Percentiles rank a stretch among this genome's conserved stretches.
Conservation (phyloP, 2,113 vertebrate species). For the Epinephelus moara region DNA sequence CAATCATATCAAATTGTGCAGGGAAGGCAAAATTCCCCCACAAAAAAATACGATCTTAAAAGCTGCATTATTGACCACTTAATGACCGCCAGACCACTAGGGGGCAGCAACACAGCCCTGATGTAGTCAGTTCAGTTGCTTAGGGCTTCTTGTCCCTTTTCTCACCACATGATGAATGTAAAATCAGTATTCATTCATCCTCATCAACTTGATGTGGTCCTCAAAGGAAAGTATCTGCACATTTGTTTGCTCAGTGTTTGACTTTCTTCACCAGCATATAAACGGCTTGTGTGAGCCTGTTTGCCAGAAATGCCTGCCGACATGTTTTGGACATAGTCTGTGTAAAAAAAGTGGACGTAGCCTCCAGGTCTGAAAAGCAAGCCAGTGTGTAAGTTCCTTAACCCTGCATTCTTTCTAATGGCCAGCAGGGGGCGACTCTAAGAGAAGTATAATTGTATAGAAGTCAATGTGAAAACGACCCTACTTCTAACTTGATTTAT, state of each 20-base stretch:
- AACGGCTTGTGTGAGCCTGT: neutral
- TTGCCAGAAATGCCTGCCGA: neutral
- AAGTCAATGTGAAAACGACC: too few species aligned
- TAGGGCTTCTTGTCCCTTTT: neutral
- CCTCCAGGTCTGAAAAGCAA: too few species aligned
- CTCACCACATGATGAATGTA: constrained; percentile 51
- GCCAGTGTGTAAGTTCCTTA: too few species aligned
- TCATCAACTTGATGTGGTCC: neutral
- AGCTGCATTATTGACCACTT: constrained; percentile 16
- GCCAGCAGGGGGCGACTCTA: too few species aligned
- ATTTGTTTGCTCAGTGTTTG: neutral
- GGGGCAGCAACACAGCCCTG: constrained; percentile 34
- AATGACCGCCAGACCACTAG: constrained; percentile 11
- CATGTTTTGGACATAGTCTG: neutral
- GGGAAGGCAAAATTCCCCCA: neutral
- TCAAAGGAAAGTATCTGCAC: neutral
- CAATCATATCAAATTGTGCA: constrained; percentile 2
- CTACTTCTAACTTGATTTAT: too few species aligned
- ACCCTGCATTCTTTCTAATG: too few species aligned
- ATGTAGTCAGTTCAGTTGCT: neutral
- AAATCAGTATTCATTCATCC: constrained; percentile 8
- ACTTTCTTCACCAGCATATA: constrained; percentile 40
- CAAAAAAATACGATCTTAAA: constrained; percentile 6
- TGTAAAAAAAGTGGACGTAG: too few species aligned
- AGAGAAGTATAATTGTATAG: too few species aligned